A percentile compares a stretch with the other conserved stretches of the same genome.
Conservation (phyloP, 2,888 invertebrate species). For the Ichneumoninae sp. region DNA sequence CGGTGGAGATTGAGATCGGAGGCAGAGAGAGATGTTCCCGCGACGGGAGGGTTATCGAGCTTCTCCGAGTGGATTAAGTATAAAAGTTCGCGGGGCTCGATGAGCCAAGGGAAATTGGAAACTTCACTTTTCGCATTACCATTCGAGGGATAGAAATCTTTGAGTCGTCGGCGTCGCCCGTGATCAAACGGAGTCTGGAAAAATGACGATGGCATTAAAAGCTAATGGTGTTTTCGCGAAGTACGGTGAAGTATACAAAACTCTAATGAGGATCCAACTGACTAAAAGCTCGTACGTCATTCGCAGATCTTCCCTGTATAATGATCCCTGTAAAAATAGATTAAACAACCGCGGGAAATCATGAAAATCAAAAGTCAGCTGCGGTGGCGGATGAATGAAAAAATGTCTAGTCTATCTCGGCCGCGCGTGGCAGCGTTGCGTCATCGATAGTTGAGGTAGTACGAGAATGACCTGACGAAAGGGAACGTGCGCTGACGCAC, state of each 20-base stretch:
- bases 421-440: not conserved
- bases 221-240: not conserved
- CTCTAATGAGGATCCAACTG: too few relatives aligned
- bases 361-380: not conserved
- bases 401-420: constrained; percentile 1
- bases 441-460: constrained; percentile 31
- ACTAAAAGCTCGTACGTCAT: not conserved
- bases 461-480: constrained; percentile 59
- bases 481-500: constrained; percentile 56
- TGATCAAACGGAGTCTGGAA: not conserved
- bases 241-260: not conserved
- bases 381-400: constrained; percentile 1
- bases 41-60: not conserved
- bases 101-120: constrained; percentile 6
- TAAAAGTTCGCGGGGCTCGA: not conserved
- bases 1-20: not conserved
- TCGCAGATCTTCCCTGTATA: not conserved
- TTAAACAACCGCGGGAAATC: not conserved
- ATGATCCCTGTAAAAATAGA: not conserved
- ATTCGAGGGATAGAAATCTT: constrained; percentile 15
- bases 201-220: not conserved
- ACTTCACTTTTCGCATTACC: constrained; percentile 22
- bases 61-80: not conserved
- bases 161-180: not conserved
- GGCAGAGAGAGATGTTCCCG: not conserved